These are phyloP conservation scores for Deilephila porcellus DNA, from an alignment of 2,888 invertebrate genomes.

Conservation along the genomic window DNA sequence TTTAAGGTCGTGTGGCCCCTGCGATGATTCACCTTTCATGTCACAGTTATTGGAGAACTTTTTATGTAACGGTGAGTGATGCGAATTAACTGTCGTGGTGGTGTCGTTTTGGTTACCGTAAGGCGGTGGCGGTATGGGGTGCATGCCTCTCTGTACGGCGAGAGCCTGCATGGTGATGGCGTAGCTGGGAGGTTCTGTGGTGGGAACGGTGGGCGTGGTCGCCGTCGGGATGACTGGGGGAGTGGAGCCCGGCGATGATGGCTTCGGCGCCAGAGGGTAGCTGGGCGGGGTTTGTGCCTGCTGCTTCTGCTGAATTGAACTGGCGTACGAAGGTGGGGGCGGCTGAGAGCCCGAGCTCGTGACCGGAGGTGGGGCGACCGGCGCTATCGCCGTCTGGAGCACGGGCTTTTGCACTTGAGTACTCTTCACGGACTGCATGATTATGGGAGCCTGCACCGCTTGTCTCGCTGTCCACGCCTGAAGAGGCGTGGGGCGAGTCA, in stretches of 20 bases:
- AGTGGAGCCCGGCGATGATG: constrained; percentile 81
- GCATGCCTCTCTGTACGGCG: constrained; percentile 88
- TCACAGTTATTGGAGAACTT: constrained; percentile 87
- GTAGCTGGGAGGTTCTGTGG: constrained; percentile 96
- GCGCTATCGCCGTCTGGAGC: constrained; percentile 97
- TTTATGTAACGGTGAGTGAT: constrained; percentile 87
- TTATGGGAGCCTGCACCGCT: constrained; percentile 96
- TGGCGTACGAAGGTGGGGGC: constrained; percentile 93
- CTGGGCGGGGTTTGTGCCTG: constrained; percentile 79
- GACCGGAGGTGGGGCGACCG: constrained; percentile 88
- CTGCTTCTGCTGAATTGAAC: constrained; percentile 91
- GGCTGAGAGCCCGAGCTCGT: constrained; percentile 82
- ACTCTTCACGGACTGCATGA: constrained; percentile 98
- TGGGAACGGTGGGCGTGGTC: constrained; percentile 86
- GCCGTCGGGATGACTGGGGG: constrained; percentile 70
- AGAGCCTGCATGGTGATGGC: constrained; percentile 95
- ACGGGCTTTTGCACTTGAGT: constrained; percentile 98
- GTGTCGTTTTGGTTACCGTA: constrained; percentile 82
- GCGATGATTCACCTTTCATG: constrained; percentile 81
- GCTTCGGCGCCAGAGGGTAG: constrained; percentile 81
- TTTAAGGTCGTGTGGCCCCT: constrained; percentile 82
- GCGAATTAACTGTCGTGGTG: constrained; percentile 71
- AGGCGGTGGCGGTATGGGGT: constrained; percentile 89
- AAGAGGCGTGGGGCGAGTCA: constrained; percentile 92
- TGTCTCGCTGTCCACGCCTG: constrained; percentile 94